phyloP scores from a whole-genome alignment of 35 echinoderm and acorn worm species.

The Apostichopus californicus region DNA sequence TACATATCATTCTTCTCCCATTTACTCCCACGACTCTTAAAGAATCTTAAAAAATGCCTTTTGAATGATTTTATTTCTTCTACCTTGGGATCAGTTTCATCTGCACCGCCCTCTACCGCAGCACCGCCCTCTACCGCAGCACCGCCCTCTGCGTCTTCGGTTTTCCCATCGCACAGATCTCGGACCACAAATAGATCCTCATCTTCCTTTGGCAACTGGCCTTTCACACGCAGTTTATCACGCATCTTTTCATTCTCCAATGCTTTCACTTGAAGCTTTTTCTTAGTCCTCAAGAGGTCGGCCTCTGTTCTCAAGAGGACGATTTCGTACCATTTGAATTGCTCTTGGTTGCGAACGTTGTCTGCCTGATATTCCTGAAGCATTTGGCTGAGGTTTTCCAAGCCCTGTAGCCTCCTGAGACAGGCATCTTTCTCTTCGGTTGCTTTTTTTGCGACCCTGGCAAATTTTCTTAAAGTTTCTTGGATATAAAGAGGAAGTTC shows the following conservation, averaged over 20 bases:
- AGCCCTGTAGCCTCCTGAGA: conserved; percentile 13
- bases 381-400: conserved; percentile 35
- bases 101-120: neutral
- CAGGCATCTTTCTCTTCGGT: neutral
- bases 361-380: conserved; percentile 30
- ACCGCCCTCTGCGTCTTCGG: neutral
- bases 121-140: neutral
- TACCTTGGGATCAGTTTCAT: conserved; percentile 33
- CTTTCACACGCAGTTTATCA: neutral
- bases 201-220: neutral
- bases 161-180: conserved; percentile 22
- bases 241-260: conserved; percentile 10
- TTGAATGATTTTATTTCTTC: neutral
- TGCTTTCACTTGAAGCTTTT: neutral
- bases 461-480: conserved; percentile 24
- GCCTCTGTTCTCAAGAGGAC: conserved; percentile 44
- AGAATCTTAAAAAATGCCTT: too few relatives aligned
- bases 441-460: conserved; percentile 18
- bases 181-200: neutral
- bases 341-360: conserved; percentile 39
- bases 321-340: conserved; percentile 49
- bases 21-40: neutral
- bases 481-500: conserved; percentile 12
- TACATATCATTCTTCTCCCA: neutral
- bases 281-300: conserved; percentile 35